Evolutionary conservation across 2,888 invertebrate species (phyloP), one percentile per base, ranked within the genome.

Genomic region (Habrosyne pyritoides): DNA sequence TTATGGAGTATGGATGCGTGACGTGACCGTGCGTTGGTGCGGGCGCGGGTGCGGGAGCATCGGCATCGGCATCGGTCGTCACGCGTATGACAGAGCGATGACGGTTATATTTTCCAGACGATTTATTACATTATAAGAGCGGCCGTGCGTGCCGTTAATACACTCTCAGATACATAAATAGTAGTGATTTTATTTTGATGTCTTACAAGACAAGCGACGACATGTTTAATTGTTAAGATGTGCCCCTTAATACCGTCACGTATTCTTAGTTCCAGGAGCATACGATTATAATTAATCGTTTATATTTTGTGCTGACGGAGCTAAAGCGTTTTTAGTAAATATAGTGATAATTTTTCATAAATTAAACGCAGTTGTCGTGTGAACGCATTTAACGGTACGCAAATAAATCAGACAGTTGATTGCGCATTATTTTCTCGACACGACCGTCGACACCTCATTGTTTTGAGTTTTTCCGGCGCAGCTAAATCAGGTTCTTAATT

Each of bases 61-160:
- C 61, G 61, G 53, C 36, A 61, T 76, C 76, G 64, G 77, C 80
- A 70, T 72, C 73, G 61, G 58, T 62, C 78, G 80, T 81, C 83
- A 78, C 71, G 82, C 80, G 79, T 90, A 92, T 92, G 92, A 92
- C 91, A 87, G 76, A 81, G 83, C 79, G 91, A 73, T 89, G 91
- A 92, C 81, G 75, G 89, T 89, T 92, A 92, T 92, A 92, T 91
- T 89, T 90, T 89, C 89, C 88, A 91, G 87, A 90, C 92, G 87
- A 92, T 92, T 92, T 92, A 92, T 91, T 86, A 81, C 87, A 85
- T 87, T 90, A 91, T 89, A 91, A 91, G 91, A 91, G 88, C 77
- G 67, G 77, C 83, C 73, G 81, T 81, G 82, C 80, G 77, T 84
- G 84, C 86, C 83, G 84, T 90, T 91, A 87, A 89, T 90, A 87